Evolutionary conservation across 2,797 vertebrate species (phyloP).

Genomic region (Poecilia velifera): DNA sequence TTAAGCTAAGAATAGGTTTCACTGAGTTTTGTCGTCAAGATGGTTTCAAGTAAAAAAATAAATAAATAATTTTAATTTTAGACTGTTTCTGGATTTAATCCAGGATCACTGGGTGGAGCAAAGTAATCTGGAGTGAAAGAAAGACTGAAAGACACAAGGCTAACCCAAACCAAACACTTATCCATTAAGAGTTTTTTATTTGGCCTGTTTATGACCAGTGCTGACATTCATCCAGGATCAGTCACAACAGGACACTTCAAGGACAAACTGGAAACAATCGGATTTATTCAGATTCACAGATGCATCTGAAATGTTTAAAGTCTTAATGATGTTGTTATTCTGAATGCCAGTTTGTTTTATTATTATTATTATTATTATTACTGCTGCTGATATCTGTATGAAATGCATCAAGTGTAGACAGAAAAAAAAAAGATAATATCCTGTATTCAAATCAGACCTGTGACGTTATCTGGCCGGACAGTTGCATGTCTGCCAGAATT

Average conservation of each 20-base stretch:
- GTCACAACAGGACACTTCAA: not conserved
- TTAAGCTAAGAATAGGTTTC: not conserved
- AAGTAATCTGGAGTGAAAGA: not conserved
- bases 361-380: not conserved
- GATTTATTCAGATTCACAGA: not conserved
- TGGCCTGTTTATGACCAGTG: not conserved
- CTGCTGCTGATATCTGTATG: slow-evolving; percentile 18
- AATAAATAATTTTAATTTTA: not conserved
- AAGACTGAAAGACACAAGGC: not conserved
- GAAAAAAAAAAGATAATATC: slow-evolving; percentile 55
- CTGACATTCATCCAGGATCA: not conserved
- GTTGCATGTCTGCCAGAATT: slow-evolving; percentile 89
- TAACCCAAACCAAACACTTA: not conserved
- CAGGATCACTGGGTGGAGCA: not conserved
- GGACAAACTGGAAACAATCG: not conserved
- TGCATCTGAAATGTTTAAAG: not conserved
- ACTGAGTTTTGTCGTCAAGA: not conserved
- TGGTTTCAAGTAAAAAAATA: not conserved
- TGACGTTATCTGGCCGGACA: slow-evolving; percentile 88
- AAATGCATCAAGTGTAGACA: slow-evolving; percentile 39
- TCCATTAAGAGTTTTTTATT: not conserved
- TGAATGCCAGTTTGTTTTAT: not conserved
- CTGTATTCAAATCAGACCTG: slow-evolving; percentile 72
- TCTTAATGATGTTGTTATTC: not conserved
- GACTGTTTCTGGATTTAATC: not conserved